Evolutionary conservation across 1,140 invertebrate genomes (phyloP).

Genomic region (Penaeus indicus): DNA sequence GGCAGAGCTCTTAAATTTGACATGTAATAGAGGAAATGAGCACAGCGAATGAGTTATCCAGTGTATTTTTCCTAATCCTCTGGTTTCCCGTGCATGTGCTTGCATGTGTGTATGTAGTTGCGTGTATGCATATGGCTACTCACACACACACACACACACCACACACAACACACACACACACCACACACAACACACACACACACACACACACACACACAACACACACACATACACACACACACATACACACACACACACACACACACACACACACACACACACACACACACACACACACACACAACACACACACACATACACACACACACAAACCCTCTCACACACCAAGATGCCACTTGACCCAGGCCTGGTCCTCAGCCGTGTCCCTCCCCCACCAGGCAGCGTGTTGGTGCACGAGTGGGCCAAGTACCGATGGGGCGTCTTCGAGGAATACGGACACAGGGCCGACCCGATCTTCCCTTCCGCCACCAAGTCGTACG

Average conservation of each 20-base stretch:
- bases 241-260: no score
- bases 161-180: no score
- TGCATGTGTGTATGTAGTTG: not conserved
- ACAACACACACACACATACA: no score
- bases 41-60: not conserved
- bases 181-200: no score
- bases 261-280: no score
- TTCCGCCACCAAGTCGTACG: conserved; percentile 26
- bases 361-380: no score
- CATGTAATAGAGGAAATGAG: not conserved
- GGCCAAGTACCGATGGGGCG: conserved; percentile 74
- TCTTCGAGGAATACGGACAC: conserved; percentile 74
- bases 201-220: not conserved
- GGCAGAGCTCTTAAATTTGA: no score
- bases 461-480: conserved; percentile 75
- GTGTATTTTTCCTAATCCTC: not conserved
- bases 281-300: not conserved
- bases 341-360: no score
- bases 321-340: no score
- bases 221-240: no score
- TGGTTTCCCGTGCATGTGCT: not conserved
- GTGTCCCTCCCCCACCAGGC: conserved; percentile 68
- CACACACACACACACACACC: no score
- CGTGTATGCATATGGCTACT: no score
- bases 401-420: conserved; percentile 76